Evolutionary conservation across 1,140 invertebrate species (phyloP).

Genomic region (Lordiphosa mommai): DNA sequence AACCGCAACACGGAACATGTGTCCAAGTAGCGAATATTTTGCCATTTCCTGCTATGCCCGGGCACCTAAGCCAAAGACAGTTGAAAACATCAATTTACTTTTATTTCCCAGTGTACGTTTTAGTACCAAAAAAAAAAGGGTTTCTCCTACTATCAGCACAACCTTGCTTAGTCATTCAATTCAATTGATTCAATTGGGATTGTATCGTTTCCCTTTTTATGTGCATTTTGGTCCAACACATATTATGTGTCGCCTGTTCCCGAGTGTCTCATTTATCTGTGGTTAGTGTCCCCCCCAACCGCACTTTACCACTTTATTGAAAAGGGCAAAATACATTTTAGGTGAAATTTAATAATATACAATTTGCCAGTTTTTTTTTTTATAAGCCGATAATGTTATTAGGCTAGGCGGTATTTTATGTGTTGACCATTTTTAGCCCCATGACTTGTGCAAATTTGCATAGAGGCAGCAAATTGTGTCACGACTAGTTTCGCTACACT

Average conservation of each 20-base stretch:
- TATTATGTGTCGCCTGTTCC: conserved; percentile 29
- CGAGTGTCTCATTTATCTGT: conserved; percentile 73
- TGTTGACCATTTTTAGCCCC: conserved; percentile 35
- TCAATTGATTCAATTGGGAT: conserved; percentile 77
- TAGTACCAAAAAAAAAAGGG: conserved; percentile 14
- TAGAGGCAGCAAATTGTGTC: conserved; percentile 58
- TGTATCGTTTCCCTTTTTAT: conserved; percentile 41
- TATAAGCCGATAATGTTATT: conserved; percentile 70
- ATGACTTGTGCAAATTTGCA: conserved; percentile 70
- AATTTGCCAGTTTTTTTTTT: conserved; percentile 29
- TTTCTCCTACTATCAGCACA: conserved; percentile 15
- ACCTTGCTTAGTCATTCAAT: conserved; percentile 66
- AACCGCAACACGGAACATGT: conserved; percentile 33
- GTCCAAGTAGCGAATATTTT: conserved; percentile 11
- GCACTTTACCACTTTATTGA: conserved; percentile 38
- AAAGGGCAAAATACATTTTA: conserved; percentile 19
- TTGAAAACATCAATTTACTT: conserved; percentile 73
- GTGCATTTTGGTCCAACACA: not conserved
- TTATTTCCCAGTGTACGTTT: conserved; percentile 49
- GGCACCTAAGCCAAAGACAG: conserved; percentile 22
- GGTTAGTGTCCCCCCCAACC: conserved; percentile 32
- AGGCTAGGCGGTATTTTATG: conserved; percentile 50
- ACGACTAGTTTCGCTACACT: conserved; percentile 69
- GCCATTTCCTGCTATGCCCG: not conserved
- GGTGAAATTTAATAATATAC: conserved; percentile 58